Base-by-base conservation (phyloP, 2,113 vertebrate species). In the Ophthalmolycus amberensis region DNA sequence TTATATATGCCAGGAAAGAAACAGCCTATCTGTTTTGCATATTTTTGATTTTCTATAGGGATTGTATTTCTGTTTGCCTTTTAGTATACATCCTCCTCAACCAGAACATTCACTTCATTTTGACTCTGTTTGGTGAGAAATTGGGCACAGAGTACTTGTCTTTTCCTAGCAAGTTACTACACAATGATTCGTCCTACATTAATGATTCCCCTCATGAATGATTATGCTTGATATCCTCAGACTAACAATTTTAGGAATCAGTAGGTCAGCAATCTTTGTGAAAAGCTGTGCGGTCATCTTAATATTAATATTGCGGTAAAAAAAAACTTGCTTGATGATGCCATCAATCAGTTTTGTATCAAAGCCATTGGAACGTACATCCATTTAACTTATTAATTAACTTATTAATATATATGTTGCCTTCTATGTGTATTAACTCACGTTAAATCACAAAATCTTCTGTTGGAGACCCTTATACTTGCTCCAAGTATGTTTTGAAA, bases 171-270 rank as follows among this genome's bases (percentile, higher is more conserved):
- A 77, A 59, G 7, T 65, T 38, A 75, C 34, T 20, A 27, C 48
- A 62, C 59, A 54, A n/a, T 52, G 46, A 54, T 29, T 74, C 48
- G 52, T 59, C 46, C 74, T 64, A 34, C 48, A 81, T 71, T 50
- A 75, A 75, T 70, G 18, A 75, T 54, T 46, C 12, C 27, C 48
- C 29, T 70, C 63, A 77, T 77, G 59, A 73, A 72, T 69, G 29
- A 73, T 46, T 52, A 25, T 50, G 16, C 71, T 54, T 44, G 71
- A 79, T 65, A 68, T 65, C 38, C 20, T 34, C 29, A 58, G 38
- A 65, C 46, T 25, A 40, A 22, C 71, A 5, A 37, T 50, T 75
- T 64, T 37, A 68, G 34, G 66, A 69, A 64, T 71, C 52, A 67
- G 52, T 79, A 54, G 34, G 66, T 79, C 71, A 66, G 44, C 6